Evolutionary conservation across 2,113 vertebrate genomes (phyloP), one percentile per base, ranked within the genome.

Genomic region (Vidua chalybeata): DNA sequence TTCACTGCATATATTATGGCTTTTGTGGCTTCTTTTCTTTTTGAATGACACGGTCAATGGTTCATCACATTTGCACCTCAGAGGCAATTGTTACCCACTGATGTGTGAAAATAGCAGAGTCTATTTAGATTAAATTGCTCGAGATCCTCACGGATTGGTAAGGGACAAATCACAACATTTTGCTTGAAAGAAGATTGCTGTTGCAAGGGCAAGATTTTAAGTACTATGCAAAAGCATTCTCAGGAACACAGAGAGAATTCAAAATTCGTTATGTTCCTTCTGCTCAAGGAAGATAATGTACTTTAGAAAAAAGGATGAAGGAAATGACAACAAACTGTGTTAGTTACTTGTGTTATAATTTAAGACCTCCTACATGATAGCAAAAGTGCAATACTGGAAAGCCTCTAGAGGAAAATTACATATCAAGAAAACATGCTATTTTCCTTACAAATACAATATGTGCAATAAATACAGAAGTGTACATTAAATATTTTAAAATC

Each of bases 21-120:
- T 94, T 96, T 95, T 95, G 93, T 90, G 63, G 62, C 45, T 82
- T 87, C 86, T 78, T 93, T 91, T 96, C 92, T 82, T 58, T 96
- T 92, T 96, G 95, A 96, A 94, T 96, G 94, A 96, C 92, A 94
- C 37, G 61, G 96, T 96, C 97, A 97, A 76, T 26, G 82, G 96
- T 97, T 97, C 97, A 97, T 97, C 94, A 96, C 97, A 96, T 97
- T 97, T 97, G 96, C 96, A 96, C 95, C 95, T 97, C 84, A 88
- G 96, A 96, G 83, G 92, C 96, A 96, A 97, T 96, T 97, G 96
- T 96, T 96, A 92, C n/a, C 52, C 90, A 94, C 62, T 95, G 94
- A 97, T 95, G 97, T 95, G 96, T 97, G 97, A 97, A 97, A 97
- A 96, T 87, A 96, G 95, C 79, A 94, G 80, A 95, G 87, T 90